Percentiles rank a stretch among this genome's conserved stretches.
These are phyloP conservation scores for Thunnus thynnus DNA, from an alignment of 2,113 vertebrate species.

Conservation along the genomic window DNA sequence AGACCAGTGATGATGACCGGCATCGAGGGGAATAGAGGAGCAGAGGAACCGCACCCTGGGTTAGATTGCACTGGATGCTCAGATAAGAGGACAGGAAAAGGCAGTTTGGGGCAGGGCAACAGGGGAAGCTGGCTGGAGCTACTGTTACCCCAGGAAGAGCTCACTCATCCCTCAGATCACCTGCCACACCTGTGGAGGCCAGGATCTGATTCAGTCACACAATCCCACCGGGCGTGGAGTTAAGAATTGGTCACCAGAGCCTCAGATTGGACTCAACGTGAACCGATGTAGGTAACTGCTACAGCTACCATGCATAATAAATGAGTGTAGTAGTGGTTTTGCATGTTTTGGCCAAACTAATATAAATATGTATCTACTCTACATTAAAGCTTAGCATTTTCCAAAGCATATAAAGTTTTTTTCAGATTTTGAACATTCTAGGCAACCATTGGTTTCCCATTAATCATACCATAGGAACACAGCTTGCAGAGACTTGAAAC, in stretches of 20 bases:
- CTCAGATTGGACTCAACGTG: background rate
- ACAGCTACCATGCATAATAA: slow-evolving; percentile 8
- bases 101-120: slow-evolving; percentile 38
- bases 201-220: slow-evolving; percentile 27
- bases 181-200: slow-evolving; percentile 66
- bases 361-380: background rate
- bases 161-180: slow-evolving; percentile 81
- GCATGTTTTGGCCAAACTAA: slow-evolving; percentile 4
- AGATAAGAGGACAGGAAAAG: slow-evolving; percentile 80
- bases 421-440: slow-evolving; percentile 3
- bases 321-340: background rate
- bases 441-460: slow-evolving; percentile 6
- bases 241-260: slow-evolving; percentile 26
- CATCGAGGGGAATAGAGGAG: slow-evolving; percentile 48
- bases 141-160: slow-evolving; percentile 74
- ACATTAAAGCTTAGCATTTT: no score
- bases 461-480: background rate
- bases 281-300: background rate
- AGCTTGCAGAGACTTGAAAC: background rate
- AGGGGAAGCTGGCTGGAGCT: slow-evolving; percentile 42
- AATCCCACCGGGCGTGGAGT: slow-evolving; percentile 31
- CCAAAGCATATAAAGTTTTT: background rate
- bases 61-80: slow-evolving; percentile 71
- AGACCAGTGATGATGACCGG: slow-evolving; percentile 45
- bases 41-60: slow-evolving; percentile 48